Base-by-base conservation (phyloP, 2,888 invertebrate species). In the Eledone cirrhosa region DNA sequence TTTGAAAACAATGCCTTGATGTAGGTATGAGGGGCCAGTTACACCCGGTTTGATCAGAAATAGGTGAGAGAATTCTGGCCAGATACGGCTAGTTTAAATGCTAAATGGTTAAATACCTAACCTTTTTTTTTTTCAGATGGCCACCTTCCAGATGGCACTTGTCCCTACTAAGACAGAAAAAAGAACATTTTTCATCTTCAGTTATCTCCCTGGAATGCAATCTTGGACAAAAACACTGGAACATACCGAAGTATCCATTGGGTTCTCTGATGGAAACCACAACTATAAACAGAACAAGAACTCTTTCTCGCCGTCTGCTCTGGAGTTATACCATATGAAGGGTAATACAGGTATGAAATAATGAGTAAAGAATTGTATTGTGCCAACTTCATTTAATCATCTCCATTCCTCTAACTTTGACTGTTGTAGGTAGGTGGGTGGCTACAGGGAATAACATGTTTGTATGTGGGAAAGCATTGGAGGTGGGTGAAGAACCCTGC, bases 231-330 rank as follows among this genome's bases (percentile, higher is more conserved):
- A 48, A 76, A 47, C 48, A 22, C 19, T 48, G 14, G 76, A 76
- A 22, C 76, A 48, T 27, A 48, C 76, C 24, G 76, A 76, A 76
- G 48, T 76, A 7, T 76, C 76, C 14, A 76, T 76, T 48, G 76
- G 76, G 29, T 11, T 76, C 47, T 76, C 76, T 24, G 76, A 76
- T 48, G 76, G 76, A 41, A 76, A 47, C 11, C 41, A 76, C n/a
- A 47, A 47, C 47, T 76, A 48, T 76, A 48, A 48, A 11, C 76
- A 76, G 48, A 76, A 76, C 47, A 47, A 11, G 22, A 24, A 76
- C 48, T 76, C 76, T 3, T 76, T 76, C 47, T 76, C 76, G 14
- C 16, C 47, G 8, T 48, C 47, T 48, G 76, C 76, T 27, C 47
- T 76, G 14, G 76, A 76, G 27, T 48, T 76, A 27, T 29, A 76